A percentile compares a stretch with the other conserved stretches of the same genome.
phyloP scores from a whole-genome alignment of 2,888 invertebrate genomes.

The Luperina testacea region DNA sequence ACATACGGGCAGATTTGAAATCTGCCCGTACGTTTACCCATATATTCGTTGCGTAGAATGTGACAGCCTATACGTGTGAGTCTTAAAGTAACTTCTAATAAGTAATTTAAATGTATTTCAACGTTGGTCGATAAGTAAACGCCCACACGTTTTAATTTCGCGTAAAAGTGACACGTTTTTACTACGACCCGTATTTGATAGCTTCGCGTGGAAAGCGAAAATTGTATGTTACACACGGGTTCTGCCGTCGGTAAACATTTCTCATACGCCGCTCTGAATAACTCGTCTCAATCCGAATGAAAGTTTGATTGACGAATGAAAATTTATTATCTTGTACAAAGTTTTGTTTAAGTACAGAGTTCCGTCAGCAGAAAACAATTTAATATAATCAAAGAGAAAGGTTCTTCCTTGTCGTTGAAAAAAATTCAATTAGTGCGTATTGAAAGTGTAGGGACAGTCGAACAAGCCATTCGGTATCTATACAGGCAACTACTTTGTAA shows the following conservation, averaged over 20 bases:
- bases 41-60: not conserved
- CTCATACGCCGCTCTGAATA: constrained; percentile 17
- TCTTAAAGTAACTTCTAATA: not conserved
- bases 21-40: not conserved
- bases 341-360: constrained; percentile 23
- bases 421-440: constrained; percentile 36
- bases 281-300: constrained; percentile 7
- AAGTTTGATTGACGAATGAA: constrained; percentile 17
- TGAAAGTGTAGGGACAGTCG: not conserved
- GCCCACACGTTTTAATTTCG: constrained; percentile 65
- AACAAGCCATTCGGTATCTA: not conserved
- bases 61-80: not conserved
- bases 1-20: not conserved
- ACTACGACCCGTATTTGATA: constrained; percentile 59
- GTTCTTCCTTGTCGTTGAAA: constrained; percentile 8
- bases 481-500: not conserved
- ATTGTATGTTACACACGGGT: constrained; percentile 46
- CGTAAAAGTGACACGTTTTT: constrained; percentile 66
- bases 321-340: constrained; percentile 27
- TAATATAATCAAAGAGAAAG: constrained; percentile 18
- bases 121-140: constrained; percentile 27
- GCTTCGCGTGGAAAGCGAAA: constrained; percentile 35
- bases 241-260: constrained; percentile 33
- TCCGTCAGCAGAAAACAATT: constrained; percentile 20
- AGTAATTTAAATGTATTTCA: constrained; percentile 27